Conservation (phyloP, 2,797 vertebrate genomes). For the Neosalanx taihuensis region DNA sequence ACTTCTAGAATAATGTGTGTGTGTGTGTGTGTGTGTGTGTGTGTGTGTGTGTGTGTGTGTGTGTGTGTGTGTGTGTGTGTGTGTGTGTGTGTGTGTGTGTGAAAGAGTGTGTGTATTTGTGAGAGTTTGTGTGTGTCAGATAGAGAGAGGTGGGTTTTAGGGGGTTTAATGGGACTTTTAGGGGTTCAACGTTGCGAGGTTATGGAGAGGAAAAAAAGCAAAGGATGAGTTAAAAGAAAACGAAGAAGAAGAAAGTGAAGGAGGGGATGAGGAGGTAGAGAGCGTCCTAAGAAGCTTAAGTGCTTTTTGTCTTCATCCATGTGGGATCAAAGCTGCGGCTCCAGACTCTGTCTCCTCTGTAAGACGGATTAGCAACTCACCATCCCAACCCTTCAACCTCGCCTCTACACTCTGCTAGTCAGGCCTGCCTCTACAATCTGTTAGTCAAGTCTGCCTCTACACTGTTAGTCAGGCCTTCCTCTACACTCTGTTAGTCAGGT, state of each 20-base stretch:
- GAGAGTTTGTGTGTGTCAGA: slow-evolving; percentile 2
- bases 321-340: slow-evolving; percentile 69
- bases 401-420: slow-evolving; percentile 31
- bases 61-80: no score
- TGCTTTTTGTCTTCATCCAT: slow-evolving; percentile 64
- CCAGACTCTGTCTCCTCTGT: slow-evolving; percentile 60
- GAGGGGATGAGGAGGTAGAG: neutral
- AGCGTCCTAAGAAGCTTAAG: slow-evolving; percentile 65
- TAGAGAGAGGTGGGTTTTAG: neutral
- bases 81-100: no score
- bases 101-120: neutral
- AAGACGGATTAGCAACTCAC: slow-evolving; percentile 66
- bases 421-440: neutral
- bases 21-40: no score
- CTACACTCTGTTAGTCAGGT: slow-evolving; percentile 27
- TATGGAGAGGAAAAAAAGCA: slow-evolving; percentile 41
- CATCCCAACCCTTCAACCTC: slow-evolving; percentile 31
- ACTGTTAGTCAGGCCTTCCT: slow-evolving; percentile 10
- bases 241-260: slow-evolving; percentile 54
- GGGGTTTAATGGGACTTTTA: neutral
- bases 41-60: no score
- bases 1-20: neutral
- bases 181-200: slow-evolving; percentile 12
- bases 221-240: slow-evolving; percentile 50
- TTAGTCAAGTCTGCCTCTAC: slow-evolving; percentile 16